Evolutionary conservation across 1,140 invertebrate species (phyloP).

Genomic region (Bombus fervidus): DNA sequence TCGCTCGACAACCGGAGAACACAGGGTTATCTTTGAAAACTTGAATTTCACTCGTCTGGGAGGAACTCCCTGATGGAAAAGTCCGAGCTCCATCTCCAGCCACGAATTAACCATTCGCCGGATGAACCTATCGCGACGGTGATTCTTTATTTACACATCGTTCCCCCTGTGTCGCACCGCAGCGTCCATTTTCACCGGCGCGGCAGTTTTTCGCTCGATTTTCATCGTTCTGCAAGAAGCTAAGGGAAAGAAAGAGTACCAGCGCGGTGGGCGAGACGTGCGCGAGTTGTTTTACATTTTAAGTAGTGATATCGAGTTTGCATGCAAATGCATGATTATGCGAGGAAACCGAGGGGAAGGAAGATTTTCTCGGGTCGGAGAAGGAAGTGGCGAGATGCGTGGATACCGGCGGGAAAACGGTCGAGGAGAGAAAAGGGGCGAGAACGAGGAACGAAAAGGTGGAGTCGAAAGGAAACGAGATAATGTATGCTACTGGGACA

Average conservation of each 20-base stretch:
- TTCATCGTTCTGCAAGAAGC: conserved; percentile 36
- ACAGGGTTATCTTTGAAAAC: not conserved
- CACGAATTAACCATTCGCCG: conserved; percentile 22
- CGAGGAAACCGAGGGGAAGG: conserved; percentile 56
- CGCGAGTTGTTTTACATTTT: conserved; percentile 81
- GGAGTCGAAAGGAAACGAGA: conserved; percentile 58
- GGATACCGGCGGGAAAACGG: conserved; percentile 14
- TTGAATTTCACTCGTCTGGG: not conserved
- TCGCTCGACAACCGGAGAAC: not conserved
- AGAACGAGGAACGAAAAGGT: conserved; percentile 47
- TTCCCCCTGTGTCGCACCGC: not conserved
- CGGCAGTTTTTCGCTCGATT: conserved; percentile 30
- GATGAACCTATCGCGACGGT: not conserved
- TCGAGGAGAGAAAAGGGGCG: conserved; percentile 14
- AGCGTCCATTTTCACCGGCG: conserved; percentile 28
- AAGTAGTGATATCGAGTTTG: conserved; percentile 82
- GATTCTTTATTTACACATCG: conserved; percentile 45
- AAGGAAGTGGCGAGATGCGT: not conserved
- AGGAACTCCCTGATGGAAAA: not conserved
- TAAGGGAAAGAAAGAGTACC: not conserved
- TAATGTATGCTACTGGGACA: conserved; percentile 75
- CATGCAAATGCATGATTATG: conserved; percentile 81
- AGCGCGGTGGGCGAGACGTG: conserved; percentile 7
- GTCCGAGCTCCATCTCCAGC: not conserved
- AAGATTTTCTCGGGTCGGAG: conserved; percentile 42